Percentiles rank a stretch among this genome's conserved stretches.
phyloP scores from a whole-genome alignment of 2,113 vertebrate species.

The Arothron firmamentum region DNA sequence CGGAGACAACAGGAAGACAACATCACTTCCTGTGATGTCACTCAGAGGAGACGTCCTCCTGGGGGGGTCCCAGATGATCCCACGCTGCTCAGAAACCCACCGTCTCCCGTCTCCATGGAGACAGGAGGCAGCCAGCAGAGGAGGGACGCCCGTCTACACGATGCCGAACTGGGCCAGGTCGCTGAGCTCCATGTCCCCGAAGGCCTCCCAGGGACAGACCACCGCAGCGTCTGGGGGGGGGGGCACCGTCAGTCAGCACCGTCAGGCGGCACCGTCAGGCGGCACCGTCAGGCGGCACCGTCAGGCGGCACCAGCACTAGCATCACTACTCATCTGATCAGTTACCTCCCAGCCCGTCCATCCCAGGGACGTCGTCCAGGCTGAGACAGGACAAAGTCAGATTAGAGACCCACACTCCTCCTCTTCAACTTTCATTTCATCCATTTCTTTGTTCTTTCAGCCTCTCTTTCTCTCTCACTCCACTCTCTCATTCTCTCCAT shows the following conservation, averaged over 20 bases:
- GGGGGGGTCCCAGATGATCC: conserved; percentile 18
- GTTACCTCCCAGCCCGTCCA: conserved; percentile 86
- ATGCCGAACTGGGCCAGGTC: conserved; percentile 86
- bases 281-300: too few relatives aligned
- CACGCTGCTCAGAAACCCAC: neutral
- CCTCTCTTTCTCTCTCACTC: too few relatives aligned
- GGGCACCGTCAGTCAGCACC: too few relatives aligned
- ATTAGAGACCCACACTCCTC: neutral
- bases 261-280: too few relatives aligned
- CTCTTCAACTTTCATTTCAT: neutral
- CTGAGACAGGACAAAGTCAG: conserved; percentile 45
- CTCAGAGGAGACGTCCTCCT: conserved; percentile 2
- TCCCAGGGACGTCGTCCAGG: conserved; percentile 82
- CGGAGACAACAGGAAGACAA: conserved; percentile 2
- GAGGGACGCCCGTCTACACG: conserved; percentile 67
- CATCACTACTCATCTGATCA: too few relatives aligned
- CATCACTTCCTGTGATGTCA: conserved; percentile 5
- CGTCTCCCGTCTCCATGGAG: neutral
- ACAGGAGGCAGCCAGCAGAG: neutral
- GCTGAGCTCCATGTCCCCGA: conserved; percentile 85
- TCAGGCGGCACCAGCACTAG: too few relatives aligned
- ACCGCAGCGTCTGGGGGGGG: conserved; percentile 57
- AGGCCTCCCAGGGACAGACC: conserved; percentile 88
- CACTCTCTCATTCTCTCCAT: too few relatives aligned
- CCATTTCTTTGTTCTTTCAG: neutral